A percentile compares a stretch with the other conserved stretches of the same genome.
Evolutionary conservation across 2,797 vertebrate genomes (phyloP).

Genomic region (Orestias chungarensis): DNA sequence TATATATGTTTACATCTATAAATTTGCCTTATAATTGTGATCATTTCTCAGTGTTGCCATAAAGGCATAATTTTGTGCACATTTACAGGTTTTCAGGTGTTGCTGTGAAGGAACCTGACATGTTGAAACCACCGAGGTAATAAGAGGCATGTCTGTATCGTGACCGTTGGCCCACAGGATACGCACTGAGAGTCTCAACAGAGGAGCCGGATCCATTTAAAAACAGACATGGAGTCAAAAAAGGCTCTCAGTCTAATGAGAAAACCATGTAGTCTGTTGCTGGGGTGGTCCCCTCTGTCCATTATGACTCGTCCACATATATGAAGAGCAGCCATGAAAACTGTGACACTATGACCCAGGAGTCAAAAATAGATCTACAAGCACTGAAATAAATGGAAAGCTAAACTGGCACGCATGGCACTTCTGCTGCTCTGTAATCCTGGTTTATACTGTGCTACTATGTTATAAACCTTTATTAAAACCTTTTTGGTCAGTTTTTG

Average conservation of each 20-base stretch:
- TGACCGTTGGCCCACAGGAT: not conserved
- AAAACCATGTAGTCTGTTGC: not conserved
- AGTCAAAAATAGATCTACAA: not conserved
- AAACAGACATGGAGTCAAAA: constrained; percentile 2
- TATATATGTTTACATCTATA: too few species aligned
- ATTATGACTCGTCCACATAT: not conserved
- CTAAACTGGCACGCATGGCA: too few species aligned
- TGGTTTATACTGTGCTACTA: too few species aligned
- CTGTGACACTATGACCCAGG: not conserved
- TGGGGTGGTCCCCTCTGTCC: not conserved
- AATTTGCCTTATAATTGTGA: too few species aligned
- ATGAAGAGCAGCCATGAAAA: not conserved
- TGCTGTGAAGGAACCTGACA: not conserved
- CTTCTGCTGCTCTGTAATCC: too few species aligned
- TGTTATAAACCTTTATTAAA: not conserved
- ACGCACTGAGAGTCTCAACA: not conserved
- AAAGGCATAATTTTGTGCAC: not conserved
- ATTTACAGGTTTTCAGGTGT: not conserved
- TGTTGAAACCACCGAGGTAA: not conserved
- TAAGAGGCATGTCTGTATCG: not conserved
- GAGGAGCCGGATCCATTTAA: not conserved
- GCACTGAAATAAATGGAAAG: not conserved
- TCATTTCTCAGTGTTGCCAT: too few species aligned
- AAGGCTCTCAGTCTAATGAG: constrained; percentile 2
- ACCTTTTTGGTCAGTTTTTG: not conserved